Evolutionary conservation across 2,797 vertebrate genomes (phyloP).

Genomic region (Silurus lanzhouensis): DNA sequence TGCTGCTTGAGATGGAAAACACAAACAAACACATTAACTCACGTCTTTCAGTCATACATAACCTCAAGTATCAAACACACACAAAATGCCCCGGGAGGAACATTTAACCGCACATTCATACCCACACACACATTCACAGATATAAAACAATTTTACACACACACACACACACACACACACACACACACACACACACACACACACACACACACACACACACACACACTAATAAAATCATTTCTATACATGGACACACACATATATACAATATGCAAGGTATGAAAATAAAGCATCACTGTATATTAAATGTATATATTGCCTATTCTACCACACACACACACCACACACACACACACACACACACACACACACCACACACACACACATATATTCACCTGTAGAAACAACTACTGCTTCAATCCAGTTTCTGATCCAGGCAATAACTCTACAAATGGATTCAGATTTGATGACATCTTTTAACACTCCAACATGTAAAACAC

Average conservation of each 20-base stretch:
- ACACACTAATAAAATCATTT: neutral
- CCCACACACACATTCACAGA: constrained; percentile 38
- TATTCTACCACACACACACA: neutral
- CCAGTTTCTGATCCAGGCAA: constrained; percentile 23
- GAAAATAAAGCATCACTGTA: neutral
- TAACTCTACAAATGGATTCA: constrained; percentile 36
- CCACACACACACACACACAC: constrained; percentile 11
- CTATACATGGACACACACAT: neutral
- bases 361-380: constrained; percentile 5
- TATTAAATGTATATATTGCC: neutral
- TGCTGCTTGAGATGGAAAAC: constrained; percentile 50
- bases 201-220: constrained; percentile 31
- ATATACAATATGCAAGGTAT: neutral
- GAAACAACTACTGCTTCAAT: constrained; percentile 34
- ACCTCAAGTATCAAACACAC: constrained; percentile 14
- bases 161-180: neutral
- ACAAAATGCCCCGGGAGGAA: constrained; percentile 2
- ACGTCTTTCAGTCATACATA: constrained; percentile 30
- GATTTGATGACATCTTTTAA: constrained; percentile 59
- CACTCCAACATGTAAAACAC: constrained; percentile 35
- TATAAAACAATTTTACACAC: neutral
- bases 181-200: constrained; percentile 3
- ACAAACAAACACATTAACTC: constrained; percentile 54
- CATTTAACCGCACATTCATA: constrained; percentile 36
- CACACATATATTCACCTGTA: constrained; percentile 44